Percentiles rank a stretch among this genome's conserved stretches.
Evolutionary conservation across 2,113 vertebrate genomes (phyloP).

Genomic region (Fregetta grallaria): DNA sequence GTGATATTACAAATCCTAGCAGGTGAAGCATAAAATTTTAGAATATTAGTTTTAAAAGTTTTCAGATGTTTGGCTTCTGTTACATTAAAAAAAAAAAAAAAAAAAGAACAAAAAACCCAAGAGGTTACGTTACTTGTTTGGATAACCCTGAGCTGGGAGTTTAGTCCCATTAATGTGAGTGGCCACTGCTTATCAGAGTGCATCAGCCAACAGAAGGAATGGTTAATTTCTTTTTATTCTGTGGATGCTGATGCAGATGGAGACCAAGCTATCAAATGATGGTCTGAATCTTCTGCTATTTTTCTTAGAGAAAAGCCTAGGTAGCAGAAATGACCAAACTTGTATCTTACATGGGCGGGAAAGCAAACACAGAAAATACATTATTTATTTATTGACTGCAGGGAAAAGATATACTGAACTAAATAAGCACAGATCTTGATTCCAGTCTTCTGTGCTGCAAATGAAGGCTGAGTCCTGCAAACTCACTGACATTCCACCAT

Average conservation of each 20-base stretch:
- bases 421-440: not conserved
- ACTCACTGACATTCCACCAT: fast-evolving
- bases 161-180: not conserved
- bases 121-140: not conserved
- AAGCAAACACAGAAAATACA: not conserved
- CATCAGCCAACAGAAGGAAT: not conserved
- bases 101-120: not conserved
- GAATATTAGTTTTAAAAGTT: constrained; percentile 24
- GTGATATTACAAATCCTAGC: not conserved
- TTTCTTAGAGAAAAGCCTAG: not conserved
- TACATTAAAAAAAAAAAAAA: not conserved
- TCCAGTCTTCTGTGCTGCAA: not conserved
- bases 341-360: not conserved
- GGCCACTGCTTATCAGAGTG: not conserved
- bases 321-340: not conserved
- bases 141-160: not conserved
- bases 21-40: constrained; percentile 10
- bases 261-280: not conserved
- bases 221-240: not conserved
- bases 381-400: not conserved
- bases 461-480: not conserved
- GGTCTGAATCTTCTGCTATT: not conserved
- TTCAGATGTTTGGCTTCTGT: not conserved
- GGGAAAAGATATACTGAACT: not conserved
- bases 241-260: not conserved